Evolutionary conservation across 2,888 invertebrate genomes (phyloP), one percentile per base, ranked within the genome.

Genomic region (Eucera pruinosa): DNA sequence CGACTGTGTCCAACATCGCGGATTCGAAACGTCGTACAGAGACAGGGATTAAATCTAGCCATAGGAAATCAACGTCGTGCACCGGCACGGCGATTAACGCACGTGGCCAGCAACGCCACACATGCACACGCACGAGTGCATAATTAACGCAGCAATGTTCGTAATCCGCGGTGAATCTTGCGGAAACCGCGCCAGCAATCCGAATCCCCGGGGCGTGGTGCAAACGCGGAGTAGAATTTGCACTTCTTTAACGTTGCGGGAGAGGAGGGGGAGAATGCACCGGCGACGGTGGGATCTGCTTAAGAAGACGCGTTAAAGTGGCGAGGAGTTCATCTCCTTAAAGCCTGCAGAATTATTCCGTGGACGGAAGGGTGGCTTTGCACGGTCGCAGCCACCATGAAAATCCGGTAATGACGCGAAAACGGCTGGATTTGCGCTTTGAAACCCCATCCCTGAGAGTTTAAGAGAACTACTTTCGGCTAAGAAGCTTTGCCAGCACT

Each of bases 401-500:
- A 61, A 75, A 78, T 75, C 75, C 65, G 69, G 69, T 75, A 78
- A 78, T 65, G 69, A 78, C 55, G 69, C 76, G 69, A 65, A 30
- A 75, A 78, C 65, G 65, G 36, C n/a, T 23, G 75, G 78, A 75
- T 69, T 78, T 70, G 25, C 54, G 47, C 69, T 11, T 23, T n/a
- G n/a, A 50, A 5, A 18, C n/a, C 20, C 18, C 7, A 7, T 30
- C 41, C 27, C 33, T 3, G n/a, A 13, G 60, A 76, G 58, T 65
- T 70, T 67, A 75, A 67, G 58, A 64, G 60, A 64, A 69, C 61
- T 25, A 60, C 65, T 71, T 33, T 30, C 45, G 82, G 77, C 62
- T 88, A 89, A 90, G 89, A 76, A 85, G 89, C 87, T 89, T 89
- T 85, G 66, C 83, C 82, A 82, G 85, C 86, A 87, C 87, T 89